Evolutionary conservation across 2,888 invertebrate species (phyloP), one percentile per base, ranked within the genome.

Genomic region (Hirtodrosophila duncani): DNA sequence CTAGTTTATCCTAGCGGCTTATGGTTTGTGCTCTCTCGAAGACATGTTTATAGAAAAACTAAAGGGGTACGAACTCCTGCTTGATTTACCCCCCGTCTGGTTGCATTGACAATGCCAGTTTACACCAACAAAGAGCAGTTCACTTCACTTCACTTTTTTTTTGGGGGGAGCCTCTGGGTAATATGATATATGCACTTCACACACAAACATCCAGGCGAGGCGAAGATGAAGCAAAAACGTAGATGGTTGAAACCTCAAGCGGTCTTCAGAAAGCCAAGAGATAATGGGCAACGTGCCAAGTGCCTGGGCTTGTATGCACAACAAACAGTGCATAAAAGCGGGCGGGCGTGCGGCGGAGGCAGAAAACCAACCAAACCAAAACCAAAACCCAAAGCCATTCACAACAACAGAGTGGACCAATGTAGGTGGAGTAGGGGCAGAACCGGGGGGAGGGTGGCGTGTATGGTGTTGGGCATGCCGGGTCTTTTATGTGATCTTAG

Each of bases 281-380:
- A 81, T 78, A 75, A 75, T 75, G 79, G 81, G 79, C 67, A 81
- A 81, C 75, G 78, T 81, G 81, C 81, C 75, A 75, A 75, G 74
- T 63, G 74, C 61, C 30, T 31, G 38, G 27, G 31, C 33, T 61
- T 64, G 56, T 62, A 57, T 64, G 51, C 45, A 57, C 50, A 63
- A 36, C 57, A 77, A 68, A 80, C 60, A 71, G 80, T 77, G 78
- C 74, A 80, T 72, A 74, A 74, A 77, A 66, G 75, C 69, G 43
- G 52, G 50, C 42, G 53, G 43, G 31, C 51, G 60, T 51, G 50
- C 61, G 31, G 26, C 30, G 55, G 17, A 38, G 46, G 41, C 41
- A 46, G 41, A 21, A 23, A 9, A 16, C 23, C n/a, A n/a, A n/a
- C n/a, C n/a, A n/a, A n/a, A n/a, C n/a, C n/a, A n/a, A n/a, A n/a